Conservation (phyloP, 2,113 vertebrate species). For the Lipophrys pholis region DNA sequence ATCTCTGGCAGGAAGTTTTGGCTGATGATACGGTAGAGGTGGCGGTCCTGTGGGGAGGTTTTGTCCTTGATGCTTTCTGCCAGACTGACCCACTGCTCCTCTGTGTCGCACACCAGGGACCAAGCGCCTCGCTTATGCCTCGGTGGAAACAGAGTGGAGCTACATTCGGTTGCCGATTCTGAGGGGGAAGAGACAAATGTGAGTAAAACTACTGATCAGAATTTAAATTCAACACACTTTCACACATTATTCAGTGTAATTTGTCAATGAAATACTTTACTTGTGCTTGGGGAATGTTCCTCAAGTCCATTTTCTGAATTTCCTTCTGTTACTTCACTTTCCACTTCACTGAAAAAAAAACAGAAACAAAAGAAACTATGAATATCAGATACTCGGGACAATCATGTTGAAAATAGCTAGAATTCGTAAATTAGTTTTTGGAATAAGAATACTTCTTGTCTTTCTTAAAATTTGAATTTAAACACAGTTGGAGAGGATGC, state of each 20-base stretch:
- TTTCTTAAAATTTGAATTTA: too few species aligned
- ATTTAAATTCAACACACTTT: not conserved
- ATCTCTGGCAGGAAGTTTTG: conserved; percentile 98
- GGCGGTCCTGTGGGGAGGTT: conserved; percentile 90
- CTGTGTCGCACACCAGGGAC: conserved; percentile 95
- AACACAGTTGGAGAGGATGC: too few species aligned
- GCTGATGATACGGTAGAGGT: conserved; percentile 95
- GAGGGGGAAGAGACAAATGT: not conserved
- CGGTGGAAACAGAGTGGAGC: conserved; percentile 28
- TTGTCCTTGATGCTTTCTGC: conserved; percentile 95
- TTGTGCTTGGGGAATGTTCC: conserved; percentile 25
- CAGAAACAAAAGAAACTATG: not conserved
- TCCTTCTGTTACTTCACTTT: conserved; percentile 56
- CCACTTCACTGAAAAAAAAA: conserved; percentile 72
- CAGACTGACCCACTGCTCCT: conserved; percentile 94
- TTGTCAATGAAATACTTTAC: conserved; percentile 47
- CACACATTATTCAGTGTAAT: not conserved
- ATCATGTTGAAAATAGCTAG: not conserved
- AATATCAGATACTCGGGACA: not conserved
- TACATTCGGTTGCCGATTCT: not conserved
- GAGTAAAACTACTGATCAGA: not conserved
- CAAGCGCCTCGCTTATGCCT: conserved; percentile 85
- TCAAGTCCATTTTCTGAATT: conserved; percentile 65
- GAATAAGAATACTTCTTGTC: too few species aligned
- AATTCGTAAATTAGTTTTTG: too few species aligned